Conservation (phyloP, 2,797 vertebrate species). For the Eleutherodactylus coqui region DNA sequence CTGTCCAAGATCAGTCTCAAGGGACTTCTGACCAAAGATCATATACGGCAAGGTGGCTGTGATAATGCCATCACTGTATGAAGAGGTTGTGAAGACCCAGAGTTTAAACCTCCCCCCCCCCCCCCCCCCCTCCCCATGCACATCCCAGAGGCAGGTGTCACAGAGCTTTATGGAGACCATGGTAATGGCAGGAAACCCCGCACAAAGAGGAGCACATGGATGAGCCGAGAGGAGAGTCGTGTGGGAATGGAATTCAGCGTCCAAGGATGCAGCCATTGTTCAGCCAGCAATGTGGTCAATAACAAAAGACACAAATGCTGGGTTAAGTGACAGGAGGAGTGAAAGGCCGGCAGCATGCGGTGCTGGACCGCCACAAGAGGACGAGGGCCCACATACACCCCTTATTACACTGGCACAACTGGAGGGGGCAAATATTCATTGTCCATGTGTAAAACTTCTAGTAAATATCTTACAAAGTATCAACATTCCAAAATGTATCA, state of each 20-base stretch:
- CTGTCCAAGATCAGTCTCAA: too few relatives aligned
- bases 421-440: neutral
- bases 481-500: neutral
- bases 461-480: neutral
- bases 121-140: too few relatives aligned
- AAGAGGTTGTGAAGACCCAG: too few relatives aligned
- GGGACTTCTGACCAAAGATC: too few relatives aligned
- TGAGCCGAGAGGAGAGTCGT: neutral
- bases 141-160: neutral
- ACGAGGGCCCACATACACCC: neutral
- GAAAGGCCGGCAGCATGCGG: conserved; percentile 33
- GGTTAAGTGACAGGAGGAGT: conserved; percentile 1
- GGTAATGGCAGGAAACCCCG: neutral
- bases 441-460: neutral
- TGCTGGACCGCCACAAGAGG: neutral
- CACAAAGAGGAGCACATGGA: conserved; percentile 32
- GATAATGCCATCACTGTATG: too few relatives aligned
- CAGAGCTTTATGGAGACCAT: neutral
- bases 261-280: conserved; percentile 40
- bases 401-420: neutral
- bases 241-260: conserved; percentile 58
- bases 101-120: too few relatives aligned
- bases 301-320: conserved; percentile 38
- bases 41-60: too few relatives aligned
- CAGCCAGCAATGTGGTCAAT: conserved; percentile 25